These are phyloP conservation scores for Tenebrosternarchus preto DNA, from an alignment of 2,113 vertebrate species.

Conservation along the genomic window DNA sequence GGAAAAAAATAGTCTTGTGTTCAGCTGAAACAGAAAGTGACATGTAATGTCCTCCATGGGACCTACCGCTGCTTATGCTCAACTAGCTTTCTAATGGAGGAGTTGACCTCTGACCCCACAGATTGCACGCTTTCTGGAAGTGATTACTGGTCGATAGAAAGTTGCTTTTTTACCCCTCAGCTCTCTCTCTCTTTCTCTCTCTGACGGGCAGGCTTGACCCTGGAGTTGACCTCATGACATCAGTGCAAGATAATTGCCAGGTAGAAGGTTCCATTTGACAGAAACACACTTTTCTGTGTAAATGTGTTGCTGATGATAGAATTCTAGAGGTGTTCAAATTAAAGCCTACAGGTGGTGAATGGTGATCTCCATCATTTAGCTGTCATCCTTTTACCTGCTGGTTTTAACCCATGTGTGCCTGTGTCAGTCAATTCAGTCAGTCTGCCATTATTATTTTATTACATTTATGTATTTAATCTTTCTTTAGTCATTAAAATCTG, in stretches of 20 bases:
- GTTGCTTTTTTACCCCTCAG: constrained; percentile 51
- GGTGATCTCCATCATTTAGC: constrained; percentile 28
- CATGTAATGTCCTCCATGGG: background rate
- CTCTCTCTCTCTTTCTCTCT: background rate
- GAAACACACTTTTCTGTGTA: constrained; percentile 67
- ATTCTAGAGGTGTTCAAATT: constrained; percentile 55
- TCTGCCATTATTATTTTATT: background rate
- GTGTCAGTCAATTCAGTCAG: background rate
- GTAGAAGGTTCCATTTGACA: constrained; percentile 68
- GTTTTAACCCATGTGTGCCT: background rate
- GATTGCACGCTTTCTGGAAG: constrained; percentile 63
- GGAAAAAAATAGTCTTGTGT: background rate
- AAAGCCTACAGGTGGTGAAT: constrained; percentile 53
- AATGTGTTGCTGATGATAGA: constrained; percentile 57
- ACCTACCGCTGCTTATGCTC: background rate
- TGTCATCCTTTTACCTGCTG: background rate
- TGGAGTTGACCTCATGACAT: constrained; percentile 52
- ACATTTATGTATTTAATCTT: no score
- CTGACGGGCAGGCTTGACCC: constrained; percentile 63
- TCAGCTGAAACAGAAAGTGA: background rate
- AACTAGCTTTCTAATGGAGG: constrained; percentile 1
- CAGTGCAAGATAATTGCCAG: constrained; percentile 66
- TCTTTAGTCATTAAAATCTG: no score
- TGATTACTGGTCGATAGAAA: constrained; percentile 61
- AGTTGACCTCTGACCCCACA: constrained; percentile 55